Conservation (phyloP, 2,888 invertebrate species). For the Limenitis camilla region DNA sequence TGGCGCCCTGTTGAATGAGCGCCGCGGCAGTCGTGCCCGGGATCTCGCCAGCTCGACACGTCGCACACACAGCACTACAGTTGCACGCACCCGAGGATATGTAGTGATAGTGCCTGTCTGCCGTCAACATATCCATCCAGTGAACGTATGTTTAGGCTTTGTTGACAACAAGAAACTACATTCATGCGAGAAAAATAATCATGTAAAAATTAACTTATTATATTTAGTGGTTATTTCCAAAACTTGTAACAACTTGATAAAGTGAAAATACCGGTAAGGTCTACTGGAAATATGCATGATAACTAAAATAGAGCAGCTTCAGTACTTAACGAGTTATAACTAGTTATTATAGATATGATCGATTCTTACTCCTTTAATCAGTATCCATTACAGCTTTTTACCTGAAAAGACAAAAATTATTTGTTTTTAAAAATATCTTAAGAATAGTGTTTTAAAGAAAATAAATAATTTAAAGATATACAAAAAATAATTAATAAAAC, state of each 20-base stretch:
- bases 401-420: neutral
- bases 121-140: neutral
- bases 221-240: neutral
- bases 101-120: neutral
- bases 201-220: neutral
- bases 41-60: conserved; percentile 38
- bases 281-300: neutral
- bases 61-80: conserved; percentile 3
- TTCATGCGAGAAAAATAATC: neutral
- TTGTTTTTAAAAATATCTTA: no score
- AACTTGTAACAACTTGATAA: neutral
- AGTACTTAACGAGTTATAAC: neutral
- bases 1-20: conserved; percentile 64
- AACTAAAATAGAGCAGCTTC: neutral
- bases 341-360: neutral
- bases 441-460: no score
- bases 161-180: neutral
- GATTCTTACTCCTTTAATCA: neutral
- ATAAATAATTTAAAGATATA: no score
- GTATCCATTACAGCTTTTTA: neutral
- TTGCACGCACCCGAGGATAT: conserved; percentile 18
- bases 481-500: no score
- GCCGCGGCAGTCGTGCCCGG: conserved; percentile 58
- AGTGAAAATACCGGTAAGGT: neutral
- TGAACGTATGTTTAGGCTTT: conserved; percentile 5